Percentiles rank a stretch among this genome's conserved stretches.
phyloP scores from a whole-genome alignment of 2,113 vertebrate species.

The Picathartes gymnocephalus region DNA sequence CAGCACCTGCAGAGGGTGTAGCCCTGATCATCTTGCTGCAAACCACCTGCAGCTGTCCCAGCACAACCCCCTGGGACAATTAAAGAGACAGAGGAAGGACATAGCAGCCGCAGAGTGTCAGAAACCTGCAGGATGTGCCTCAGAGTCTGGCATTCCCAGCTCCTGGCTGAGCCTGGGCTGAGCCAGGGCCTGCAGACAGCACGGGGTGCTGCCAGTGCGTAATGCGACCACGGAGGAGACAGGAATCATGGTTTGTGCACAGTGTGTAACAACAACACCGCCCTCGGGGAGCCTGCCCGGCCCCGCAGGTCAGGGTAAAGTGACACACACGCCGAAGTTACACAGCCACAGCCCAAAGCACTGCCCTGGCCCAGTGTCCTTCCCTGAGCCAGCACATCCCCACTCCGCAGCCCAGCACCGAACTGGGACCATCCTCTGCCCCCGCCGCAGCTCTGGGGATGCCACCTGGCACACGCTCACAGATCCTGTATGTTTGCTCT shows the following conservation, averaged over 20 bases:
- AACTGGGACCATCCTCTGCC: neutral
- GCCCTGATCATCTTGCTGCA: neutral
- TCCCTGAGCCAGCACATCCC: rapidly evolving
- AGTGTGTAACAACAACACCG: rapidly evolving
- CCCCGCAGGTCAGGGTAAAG: neutral
- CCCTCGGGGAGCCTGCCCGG: rapidly evolving
- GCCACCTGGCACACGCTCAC: rapidly evolving
- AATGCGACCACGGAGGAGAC: neutral
- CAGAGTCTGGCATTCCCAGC: neutral
- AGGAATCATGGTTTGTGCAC: no score
- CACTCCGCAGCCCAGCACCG: rapidly evolving
- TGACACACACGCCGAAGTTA: rapidly evolving
- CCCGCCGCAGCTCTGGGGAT: neutral
- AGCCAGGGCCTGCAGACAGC: neutral
- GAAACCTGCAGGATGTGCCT: neutral
- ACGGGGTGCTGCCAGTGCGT: rapidly evolving
- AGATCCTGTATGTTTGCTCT: neutral
- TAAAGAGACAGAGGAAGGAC: neutral
- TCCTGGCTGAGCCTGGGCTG: neutral
- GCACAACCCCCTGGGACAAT: neutral
- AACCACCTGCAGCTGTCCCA: neutral
- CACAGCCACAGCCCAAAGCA: neutral
- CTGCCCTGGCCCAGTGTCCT: rapidly evolving
- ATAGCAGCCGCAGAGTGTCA: neutral
- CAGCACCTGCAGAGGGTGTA: neutral